Evolutionary conservation across 2,888 invertebrate species (phyloP), one percentile per base, ranked within the genome.

Genomic region (Ligdia adustata): DNA sequence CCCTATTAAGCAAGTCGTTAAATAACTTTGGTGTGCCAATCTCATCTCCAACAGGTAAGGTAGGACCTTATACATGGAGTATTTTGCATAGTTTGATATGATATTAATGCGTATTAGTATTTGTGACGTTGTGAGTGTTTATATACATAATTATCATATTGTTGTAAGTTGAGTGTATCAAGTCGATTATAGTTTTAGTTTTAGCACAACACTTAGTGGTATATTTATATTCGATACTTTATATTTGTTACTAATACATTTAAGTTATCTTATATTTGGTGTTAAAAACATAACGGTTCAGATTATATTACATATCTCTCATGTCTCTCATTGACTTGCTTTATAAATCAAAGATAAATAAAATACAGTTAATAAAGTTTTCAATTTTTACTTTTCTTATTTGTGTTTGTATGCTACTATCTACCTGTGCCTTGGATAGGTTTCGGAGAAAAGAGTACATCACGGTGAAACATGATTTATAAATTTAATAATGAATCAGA

Each of bases 261-360:
- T 37, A 4, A 9, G 9, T 39, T 18, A 15, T 37, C 13, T 28
- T 34, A 18, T 39, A 37, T 47, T 47, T 35, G 20, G 31, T 47
- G 47, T 47, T 37, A n/a, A 31, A 31, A 41, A 40, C 33, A 40
- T 40, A 32, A 15, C 32, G 6, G 5, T 45, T 45, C 35, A 40
- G 14, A 41, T 47, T 47, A 46, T 46, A 45, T 29, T 35, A 39
- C 40, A 35, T 47, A 40, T 40, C 32, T 26, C n/a, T 33, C 27
- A 33, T 4, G 32, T 31, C 13, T 44, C 18, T 20, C 33, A 16
- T 45, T 20, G 5, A 32, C 3, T 12, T 29, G 35, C 22, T 40
- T 40, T 31, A 35, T 35, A 29, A 46, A 38, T 27, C 9, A 29
- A 29, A 40, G 13, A 40, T 29, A 12, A 27, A 39, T 39, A 39